phyloP scores from a whole-genome alignment of 2,888 invertebrate genomes.

The Melieria omissa region DNA sequence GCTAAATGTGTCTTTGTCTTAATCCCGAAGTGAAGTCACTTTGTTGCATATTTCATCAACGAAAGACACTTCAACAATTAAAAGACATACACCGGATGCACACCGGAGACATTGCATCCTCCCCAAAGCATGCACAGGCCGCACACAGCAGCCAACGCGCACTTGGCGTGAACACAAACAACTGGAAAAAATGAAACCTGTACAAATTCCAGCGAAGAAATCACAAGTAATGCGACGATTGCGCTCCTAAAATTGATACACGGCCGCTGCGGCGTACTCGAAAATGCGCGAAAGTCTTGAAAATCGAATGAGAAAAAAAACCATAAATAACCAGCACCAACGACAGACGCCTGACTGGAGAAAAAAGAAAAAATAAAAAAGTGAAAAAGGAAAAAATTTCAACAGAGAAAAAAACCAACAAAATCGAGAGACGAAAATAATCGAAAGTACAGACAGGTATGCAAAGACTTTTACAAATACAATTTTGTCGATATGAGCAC shows the following conservation, averaged over 20 bases:
- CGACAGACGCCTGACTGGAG: neutral
- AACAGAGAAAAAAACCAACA: conserved; percentile 19
- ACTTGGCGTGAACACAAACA: neutral
- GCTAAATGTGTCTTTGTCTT: too few relatives aligned
- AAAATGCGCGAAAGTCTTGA: conserved; percentile 38
- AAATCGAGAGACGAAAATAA: conserved; percentile 43
- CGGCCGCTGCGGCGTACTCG: conserved; percentile 43
- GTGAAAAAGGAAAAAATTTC: conserved; percentile 22
- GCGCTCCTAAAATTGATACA: neutral
- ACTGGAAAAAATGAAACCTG: conserved; percentile 23
- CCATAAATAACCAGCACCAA: conserved; percentile 10
- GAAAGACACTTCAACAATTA: too few relatives aligned
- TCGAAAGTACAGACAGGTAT: conserved; percentile 40
- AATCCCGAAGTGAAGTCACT: too few relatives aligned
- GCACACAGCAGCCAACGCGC: too few relatives aligned
- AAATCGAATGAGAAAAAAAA: conserved; percentile 26
- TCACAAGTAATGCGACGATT: conserved; percentile 42
- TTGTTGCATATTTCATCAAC: too few relatives aligned
- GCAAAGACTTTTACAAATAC: conserved; percentile 38
- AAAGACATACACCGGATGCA: too few relatives aligned
- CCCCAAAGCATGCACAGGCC: too few relatives aligned
- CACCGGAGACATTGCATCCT: too few relatives aligned
- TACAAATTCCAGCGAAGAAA: conserved; percentile 49
- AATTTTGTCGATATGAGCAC: neutral
- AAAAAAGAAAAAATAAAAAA: neutral